These are phyloP conservation scores for Sebastes goodei DNA, from an alignment of 2,797 vertebrate genomes.

Conservation along the genomic window DNA sequence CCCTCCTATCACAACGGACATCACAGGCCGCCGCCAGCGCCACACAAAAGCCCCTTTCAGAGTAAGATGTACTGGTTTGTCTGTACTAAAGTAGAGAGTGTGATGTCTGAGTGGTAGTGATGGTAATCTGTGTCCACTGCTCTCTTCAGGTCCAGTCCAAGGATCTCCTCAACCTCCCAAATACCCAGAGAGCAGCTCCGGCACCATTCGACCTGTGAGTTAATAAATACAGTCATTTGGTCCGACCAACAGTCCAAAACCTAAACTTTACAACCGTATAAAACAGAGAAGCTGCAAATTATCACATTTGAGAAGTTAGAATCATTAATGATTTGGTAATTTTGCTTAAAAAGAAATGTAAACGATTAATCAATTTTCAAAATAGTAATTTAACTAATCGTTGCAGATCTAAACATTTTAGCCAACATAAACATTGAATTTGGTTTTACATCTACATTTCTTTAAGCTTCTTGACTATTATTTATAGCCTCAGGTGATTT, in stretches of 20 bases:
- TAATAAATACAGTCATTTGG: neutral
- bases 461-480: neutral
- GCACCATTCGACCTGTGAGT: slow-evolving; percentile 94
- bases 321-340: neutral
- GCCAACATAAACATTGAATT: neutral
- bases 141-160: slow-evolving; percentile 75
- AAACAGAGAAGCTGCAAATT: neutral
- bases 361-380: no score
- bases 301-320: neutral
- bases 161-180: slow-evolving; percentile 86
- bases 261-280: neutral
- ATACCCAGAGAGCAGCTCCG: slow-evolving; percentile 84
- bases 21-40: slow-evolving; percentile 71
- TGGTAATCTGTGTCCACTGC: neutral
- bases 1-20: slow-evolving; percentile 88
- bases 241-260: neutral
- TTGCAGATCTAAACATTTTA: no score
- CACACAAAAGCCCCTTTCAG: slow-evolving; percentile 72
- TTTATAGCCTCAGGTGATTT: neutral
- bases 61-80: slow-evolving; percentile 59
- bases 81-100: neutral
- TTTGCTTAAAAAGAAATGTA: no score
- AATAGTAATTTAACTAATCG: no score
- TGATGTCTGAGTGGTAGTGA: neutral
- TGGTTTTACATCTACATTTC: neutral